Base-by-base conservation (phyloP, 2,797 vertebrate species). In the Tadarida brasiliensis region DNA sequence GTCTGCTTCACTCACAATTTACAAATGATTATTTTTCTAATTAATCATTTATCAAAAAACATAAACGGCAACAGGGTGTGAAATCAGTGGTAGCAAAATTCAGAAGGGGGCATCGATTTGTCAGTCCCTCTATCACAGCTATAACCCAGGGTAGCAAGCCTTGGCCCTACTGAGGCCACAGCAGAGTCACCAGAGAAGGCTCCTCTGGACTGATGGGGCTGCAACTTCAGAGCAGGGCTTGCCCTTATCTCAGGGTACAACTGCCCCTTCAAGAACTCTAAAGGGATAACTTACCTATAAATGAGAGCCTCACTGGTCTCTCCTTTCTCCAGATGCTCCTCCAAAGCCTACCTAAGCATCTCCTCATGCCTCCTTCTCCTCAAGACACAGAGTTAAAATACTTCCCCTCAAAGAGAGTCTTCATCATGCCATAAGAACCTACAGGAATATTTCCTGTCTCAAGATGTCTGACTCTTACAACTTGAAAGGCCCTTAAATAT, bases 1-100 rank as follows among this genome's bases (percentile, higher is more conserved):
- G 98, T 98, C 98, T 98, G 97, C 97, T 98, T 98, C 97, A 97
- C 98, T 98, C 98, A 97, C 98, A 97, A 98, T 98, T 98, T 98
- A 98, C 98, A 98, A 98, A 98, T 96, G 98, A 98, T 98, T 97
- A 98, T 99, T 99, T 98, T 98, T 98, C 97, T 98, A 99, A 99
- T 99, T 98, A 99, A 98, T 98, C 98, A 99, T 99, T 98, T 98
- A 99, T 98, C 98, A 98, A 98, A 99, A 98, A 98, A 97, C 98
- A 98, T 98, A 98, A 98, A 98, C 35, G 97, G 97, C 96, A 98
- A 98, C 97, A 97, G 98, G 97, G 98, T 98, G 97, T 98, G 98
- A 98, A 98, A 97, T 97, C 93, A 97, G 63, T 17, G 57, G 82
- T 94, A 95, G 96, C 61, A 97, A 97, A 98, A 57, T 2, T 49